Evolutionary conservation across 2,113 vertebrate genomes (phyloP), one percentile per base, ranked within the genome.

Genomic region (Ivindomyrus marchei): DNA sequence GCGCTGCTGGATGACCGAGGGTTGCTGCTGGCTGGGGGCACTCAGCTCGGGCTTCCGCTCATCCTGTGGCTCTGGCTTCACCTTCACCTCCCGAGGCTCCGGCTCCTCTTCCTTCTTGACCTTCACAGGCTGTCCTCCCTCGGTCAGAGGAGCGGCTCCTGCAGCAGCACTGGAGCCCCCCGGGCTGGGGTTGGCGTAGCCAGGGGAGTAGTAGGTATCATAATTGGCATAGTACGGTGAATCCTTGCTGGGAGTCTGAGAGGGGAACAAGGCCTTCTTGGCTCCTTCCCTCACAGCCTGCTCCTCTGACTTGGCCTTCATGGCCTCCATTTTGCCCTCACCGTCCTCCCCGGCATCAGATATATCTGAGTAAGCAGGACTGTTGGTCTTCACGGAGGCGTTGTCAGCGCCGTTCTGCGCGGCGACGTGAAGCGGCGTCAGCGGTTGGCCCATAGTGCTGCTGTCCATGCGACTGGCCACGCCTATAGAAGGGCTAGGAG

Each of bases 361-460:
- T 93, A 99, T 99, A 93, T 99, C 98, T 0, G 98, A 99, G 93
- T 99, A 99, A 0, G 98, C 98, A 0, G 98, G 98, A 92, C 98
- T 99, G 89, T 98, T 99, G 13, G 98, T 99, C 94, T 99, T 99
- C 87, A 98, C 98, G 0, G 98, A 99, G 91, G 97, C 95, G 36
- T 97, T 98, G 93, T 99, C 98, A 0, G 97, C 98, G 53, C 98
- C 98, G 0, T 99, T 99, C 94, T 99, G 98, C 90, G 97, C 98
- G 7, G 96, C 97, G 0, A 96, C 95, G 0, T 99, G 98, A 90
- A 98, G 94, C 0, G 98, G 98, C 0, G 98, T 97, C 90, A 99
- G 93, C 49, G 98, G 97, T 88, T 98, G 98, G 11, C 96, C 95
- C 92, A 97, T 96, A 27, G 95, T 96, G 2, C 94, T 94, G 87